Evolutionary conservation across 1,140 invertebrate species (phyloP), one percentile per base, ranked within the genome.

Genomic region (Drosophila gunungcola): DNA sequence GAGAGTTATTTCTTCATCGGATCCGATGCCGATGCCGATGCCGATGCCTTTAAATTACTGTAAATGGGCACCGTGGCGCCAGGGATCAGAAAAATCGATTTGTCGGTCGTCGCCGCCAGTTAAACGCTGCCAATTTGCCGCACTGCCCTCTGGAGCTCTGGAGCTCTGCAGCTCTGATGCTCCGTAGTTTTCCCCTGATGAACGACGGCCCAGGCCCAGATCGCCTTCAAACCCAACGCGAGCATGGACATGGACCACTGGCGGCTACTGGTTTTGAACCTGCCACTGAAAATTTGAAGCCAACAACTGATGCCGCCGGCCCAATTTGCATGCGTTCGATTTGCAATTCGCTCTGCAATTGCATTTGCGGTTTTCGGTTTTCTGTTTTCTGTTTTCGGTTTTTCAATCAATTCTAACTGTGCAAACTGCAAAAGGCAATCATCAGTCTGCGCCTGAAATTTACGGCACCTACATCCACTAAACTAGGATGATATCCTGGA

Each of bases 381-480:
- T 72, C 63, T 58, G 61, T 63, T 80, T 76, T 76, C 49, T 58
- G 61, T 63, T 80, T 76, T 76, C 49, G 60, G 61, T 75, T 76
- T 77, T 77, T 82, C 83, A 86, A 86, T 86, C 83, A 86, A 86
- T 86, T 78, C 83, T 86, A 86, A 86, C 82, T 86, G 82, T 86
- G 83, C 82, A 69, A 43, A 54, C 60, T 54, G 60, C 60, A 57
- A 69, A 69, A 78, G 51, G 79, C 80, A 82, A 82, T 82, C 80
- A 82, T 83, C 80, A 70, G 65, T 34, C 65, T 64, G 42, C n/a
- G 5, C 63, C 49, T 39, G 36, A 49, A 41, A 65, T 34, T 12
- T 12, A 32, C 13, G 6, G 6, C 0, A 4, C 2, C 3, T 1
- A n/a, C 1, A 13, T 32, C 10, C 2, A 3, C 29, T 9, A 2